phyloP scores from a whole-genome alignment of 2,888 invertebrate species.

The Diadromus collaris region DNA sequence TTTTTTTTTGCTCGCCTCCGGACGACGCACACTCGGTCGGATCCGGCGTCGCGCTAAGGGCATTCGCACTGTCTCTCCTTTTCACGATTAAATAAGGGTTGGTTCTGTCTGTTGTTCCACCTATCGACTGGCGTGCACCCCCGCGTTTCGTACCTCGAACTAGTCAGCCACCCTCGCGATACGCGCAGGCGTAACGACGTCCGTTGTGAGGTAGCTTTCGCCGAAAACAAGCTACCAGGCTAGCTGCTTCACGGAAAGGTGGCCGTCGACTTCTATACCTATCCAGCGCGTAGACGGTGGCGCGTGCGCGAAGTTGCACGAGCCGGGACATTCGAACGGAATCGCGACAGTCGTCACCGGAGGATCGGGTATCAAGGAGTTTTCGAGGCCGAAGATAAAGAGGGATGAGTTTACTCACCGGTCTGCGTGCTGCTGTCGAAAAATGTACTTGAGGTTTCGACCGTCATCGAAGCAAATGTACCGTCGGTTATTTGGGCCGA shows the following conservation, averaged over 20 bases:
- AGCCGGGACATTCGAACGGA: conserved; percentile 49
- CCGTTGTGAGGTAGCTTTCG: conserved; percentile 27
- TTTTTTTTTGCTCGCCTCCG: conserved; percentile 6
- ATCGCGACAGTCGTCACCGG: background rate
- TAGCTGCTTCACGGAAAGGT: conserved; percentile 12
- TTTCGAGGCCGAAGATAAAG: background rate
- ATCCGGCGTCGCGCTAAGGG: conserved; percentile 33
- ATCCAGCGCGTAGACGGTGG: conserved; percentile 8
- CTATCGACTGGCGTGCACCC: conserved; percentile 76
- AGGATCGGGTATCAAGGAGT: background rate
- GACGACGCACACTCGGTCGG: conserved; percentile 50
- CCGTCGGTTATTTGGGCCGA: conserved; percentile 95
- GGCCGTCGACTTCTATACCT: conserved; percentile 1
- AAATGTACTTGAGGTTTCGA: conserved; percentile 95
- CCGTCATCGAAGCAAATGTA: conserved; percentile 95
- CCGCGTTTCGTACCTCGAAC: conserved; percentile 67
- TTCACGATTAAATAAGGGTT: conserved; percentile 66
- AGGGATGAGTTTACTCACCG: conserved; percentile 83
- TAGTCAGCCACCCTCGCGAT: conserved; percentile 60
- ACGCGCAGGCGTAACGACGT: conserved; percentile 61
- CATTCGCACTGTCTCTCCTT: conserved; percentile 50
- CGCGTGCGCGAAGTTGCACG: conserved; percentile 1
- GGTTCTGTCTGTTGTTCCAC: conserved; percentile 69
- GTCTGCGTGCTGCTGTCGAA: conserved; percentile 97
- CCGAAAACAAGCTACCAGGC: conserved; percentile 44